Evolutionary conservation across 2,888 invertebrate species (phyloP), one percentile per base, ranked within the genome.

Genomic region (Synanthedon andrenaeformis): DNA sequence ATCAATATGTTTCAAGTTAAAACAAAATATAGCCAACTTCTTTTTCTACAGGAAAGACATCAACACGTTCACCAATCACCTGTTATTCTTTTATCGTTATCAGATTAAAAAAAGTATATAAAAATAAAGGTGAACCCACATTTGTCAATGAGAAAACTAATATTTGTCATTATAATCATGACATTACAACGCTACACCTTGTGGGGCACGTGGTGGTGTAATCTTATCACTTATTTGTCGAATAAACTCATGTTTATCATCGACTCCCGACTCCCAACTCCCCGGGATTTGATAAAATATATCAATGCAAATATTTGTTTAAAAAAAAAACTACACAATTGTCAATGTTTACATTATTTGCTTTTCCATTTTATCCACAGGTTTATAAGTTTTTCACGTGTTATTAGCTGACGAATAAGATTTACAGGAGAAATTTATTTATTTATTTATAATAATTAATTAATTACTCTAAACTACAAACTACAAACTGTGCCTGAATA

Each of bases 101-200:
- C 45, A 45, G 14, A 45, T 14, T 35, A 10, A 13, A 45, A 45
- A 45, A 45, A 45, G 1, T 45, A 13, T 13, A 45, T 45, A 10
- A 19, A 49, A 49, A 49, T n/a, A 10, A 49, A 49, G 11, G 19
- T 6, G 23, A 19, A 49, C 17, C 23, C 10, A 12, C 13, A 23
- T 45, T 19, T 23, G 14, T 49, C 41, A 41, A 55, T 55, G 53
- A 50, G 35, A 45, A 52, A 54, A 49, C 61, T 62, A 77, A 81
- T 80, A 75, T 81, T 80, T 74, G 76, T 74, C 69, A 68, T 68
- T 69, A 62, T 74, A 74, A 76, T 76, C 74, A 65, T 57, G 57
- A 56, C 62, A 65, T 63, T 57, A 60, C 63, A 60, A 57, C 54
- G 59, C 49, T 41, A 59, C 68, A 66, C 65, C 69, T 70, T 70